A percentile compares a stretch with the other conserved stretches of the same genome.
Evolutionary conservation across 2,888 invertebrate genomes (phyloP).

Genomic region (Uloborus plumipes): DNA sequence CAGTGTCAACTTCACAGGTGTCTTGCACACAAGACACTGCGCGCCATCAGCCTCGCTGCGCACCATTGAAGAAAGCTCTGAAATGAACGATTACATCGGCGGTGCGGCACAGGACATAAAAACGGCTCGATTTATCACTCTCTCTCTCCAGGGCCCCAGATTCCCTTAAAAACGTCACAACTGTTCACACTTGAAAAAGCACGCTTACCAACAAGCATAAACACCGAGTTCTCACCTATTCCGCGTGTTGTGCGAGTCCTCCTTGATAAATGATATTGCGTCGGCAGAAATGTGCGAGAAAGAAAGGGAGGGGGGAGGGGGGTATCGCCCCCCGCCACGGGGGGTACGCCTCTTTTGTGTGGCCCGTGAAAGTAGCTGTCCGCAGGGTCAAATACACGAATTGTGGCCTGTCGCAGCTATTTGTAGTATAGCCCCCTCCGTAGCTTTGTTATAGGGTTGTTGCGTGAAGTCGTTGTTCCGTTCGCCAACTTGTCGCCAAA

Average conservation of each 20-base stretch:
- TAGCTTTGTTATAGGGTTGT: conserved; percentile 16
- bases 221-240: conserved; percentile 48
- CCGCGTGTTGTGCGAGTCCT: conserved; percentile 20
- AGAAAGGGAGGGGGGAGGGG: background rate
- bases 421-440: conserved; percentile 31
- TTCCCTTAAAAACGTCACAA: conserved; percentile 43
- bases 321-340: conserved; percentile 5
- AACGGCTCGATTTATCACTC: conserved; percentile 25
- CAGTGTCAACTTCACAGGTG: background rate
- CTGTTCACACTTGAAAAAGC: conserved; percentile 47
- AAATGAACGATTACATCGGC: conserved; percentile 13
- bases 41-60: background rate
- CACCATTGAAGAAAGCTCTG: background rate
- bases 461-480: background rate
- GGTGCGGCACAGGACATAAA: background rate
- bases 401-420: conserved; percentile 48
- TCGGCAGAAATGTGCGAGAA: conserved; percentile 14
- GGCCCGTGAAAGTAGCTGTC: conserved; percentile 54
- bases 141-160: conserved; percentile 1
- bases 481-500: conserved; percentile 13
- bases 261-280: conserved; percentile 44
- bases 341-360: conserved; percentile 34
- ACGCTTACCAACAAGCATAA: conserved; percentile 58
- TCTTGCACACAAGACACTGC: background rate
- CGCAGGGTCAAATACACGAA: conserved; percentile 52